These are phyloP conservation scores for Ramazzottius varieornatus DNA, from an alignment of 2,888 invertebrate genomes.

Conservation along the genomic window DNA sequence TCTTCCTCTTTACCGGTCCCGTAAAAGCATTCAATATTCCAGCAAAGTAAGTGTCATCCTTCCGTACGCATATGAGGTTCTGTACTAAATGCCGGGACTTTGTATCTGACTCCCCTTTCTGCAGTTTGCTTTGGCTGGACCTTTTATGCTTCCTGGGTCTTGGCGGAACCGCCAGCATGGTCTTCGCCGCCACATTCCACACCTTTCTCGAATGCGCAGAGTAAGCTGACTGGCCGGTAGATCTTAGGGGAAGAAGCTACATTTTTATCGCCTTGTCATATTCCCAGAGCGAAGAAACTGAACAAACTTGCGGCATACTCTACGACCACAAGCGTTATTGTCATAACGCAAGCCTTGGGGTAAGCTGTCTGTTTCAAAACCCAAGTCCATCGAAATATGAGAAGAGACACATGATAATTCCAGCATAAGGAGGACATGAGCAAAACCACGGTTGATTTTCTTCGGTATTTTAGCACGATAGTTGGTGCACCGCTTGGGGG, in stretches of 20 bases:
- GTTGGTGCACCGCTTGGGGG: background rate
- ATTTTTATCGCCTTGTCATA: background rate
- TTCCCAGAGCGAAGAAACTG: background rate
- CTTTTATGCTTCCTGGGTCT: background rate
- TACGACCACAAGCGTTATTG: background rate
- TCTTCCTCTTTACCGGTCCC: background rate
- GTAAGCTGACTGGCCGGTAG: background rate
- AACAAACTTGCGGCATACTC: conserved; percentile 2
- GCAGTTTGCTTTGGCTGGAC: background rate
- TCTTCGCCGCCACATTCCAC: background rate
- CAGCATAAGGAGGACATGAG: too few relatives aligned
- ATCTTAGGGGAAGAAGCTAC: background rate
- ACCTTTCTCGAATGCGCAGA: background rate
- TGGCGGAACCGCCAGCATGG: background rate
- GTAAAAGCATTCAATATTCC: background rate
- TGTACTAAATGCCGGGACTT: too few relatives aligned
- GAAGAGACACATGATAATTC: too few relatives aligned
- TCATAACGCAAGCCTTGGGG: background rate
- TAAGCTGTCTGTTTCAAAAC: too few relatives aligned
- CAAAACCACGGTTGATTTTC: too few relatives aligned
- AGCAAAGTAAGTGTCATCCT: background rate
- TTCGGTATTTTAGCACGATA: background rate
- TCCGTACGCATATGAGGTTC: background rate
- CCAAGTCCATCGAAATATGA: too few relatives aligned
- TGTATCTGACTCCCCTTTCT: background rate